Conservation (phyloP, 2,797 vertebrate species). For the Molothrus aeneus region DNA sequence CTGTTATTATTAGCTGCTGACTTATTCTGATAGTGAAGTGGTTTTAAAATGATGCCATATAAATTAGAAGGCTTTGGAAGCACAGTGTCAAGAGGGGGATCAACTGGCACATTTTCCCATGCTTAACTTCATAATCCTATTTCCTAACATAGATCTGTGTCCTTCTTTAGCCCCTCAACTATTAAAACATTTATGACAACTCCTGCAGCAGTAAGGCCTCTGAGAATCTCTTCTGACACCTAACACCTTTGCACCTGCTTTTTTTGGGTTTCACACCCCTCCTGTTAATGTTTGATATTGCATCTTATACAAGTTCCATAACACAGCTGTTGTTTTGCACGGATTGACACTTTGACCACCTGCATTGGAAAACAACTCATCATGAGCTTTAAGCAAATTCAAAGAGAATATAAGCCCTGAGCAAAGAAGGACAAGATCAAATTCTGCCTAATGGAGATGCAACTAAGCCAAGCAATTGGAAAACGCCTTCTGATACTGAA, state of each 20-base stretch:
- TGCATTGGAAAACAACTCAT: neutral
- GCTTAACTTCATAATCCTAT: neutral
- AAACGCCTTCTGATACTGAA: neutral
- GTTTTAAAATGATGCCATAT: neutral
- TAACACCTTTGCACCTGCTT: constrained; percentile 65
- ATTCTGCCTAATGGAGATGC: neutral
- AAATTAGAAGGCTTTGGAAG: constrained; percentile 26
- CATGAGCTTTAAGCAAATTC: neutral
- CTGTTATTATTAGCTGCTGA: constrained; percentile 32
- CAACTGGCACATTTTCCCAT: neutral
- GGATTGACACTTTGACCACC: constrained; percentile 33
- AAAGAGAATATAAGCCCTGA: neutral
- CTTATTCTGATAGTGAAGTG: neutral
- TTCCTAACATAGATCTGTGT: constrained; percentile 7
- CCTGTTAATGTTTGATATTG: constrained; percentile 35
- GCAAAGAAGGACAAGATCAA: neutral
- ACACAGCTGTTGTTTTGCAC: constrained; percentile 59
- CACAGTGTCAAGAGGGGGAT: neutral
- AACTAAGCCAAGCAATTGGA: neutral
- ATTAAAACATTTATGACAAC: constrained; percentile 27
- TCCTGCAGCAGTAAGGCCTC: constrained; percentile 4
- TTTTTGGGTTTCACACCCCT: constrained; percentile 57
- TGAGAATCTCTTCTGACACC: constrained; percentile 25
- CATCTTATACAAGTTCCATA: neutral
- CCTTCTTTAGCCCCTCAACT: neutral